Base-by-base conservation (phyloP, 2,888 invertebrate genomes). In the Corbicula japonica region DNA sequence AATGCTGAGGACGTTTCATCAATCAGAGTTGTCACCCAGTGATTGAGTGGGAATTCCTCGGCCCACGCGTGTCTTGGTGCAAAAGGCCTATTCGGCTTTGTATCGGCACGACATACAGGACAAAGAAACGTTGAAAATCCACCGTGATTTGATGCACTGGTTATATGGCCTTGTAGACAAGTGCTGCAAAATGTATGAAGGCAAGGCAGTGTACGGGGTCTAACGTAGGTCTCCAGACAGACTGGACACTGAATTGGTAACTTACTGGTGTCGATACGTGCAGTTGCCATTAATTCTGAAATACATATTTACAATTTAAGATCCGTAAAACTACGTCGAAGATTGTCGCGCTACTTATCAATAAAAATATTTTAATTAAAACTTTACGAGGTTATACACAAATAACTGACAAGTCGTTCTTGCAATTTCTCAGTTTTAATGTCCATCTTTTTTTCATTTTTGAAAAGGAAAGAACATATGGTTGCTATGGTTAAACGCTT, bases 141-240 rank as follows among this genome's bases (percentile, higher is more conserved):
- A 0, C 61, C 34, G 21, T 46, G 54, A 23, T 77, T 68, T 2
- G 63, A 38, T 5, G 63, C 56, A 26, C 74, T 72, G 21, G 46
- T 66, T 10, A 86, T 83, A 60, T 86, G 83, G n/a, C 68, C 66
- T 1, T 69, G 63, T 1, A 86, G 72, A 52, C 86, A 86, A 28
- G 52, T 56, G 10, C 75, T 65, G 62, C 86, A 86, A 63, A 86
- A 86, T 28, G 86, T 83, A 56, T 86, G 86, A 8, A 86, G 66
- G 58, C 86, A 86, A 15, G 86, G 84, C 26, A 86, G 61, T 23
- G 83, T 80, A 21, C 84, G 79, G 12, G 86, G 86, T n/a, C 71
- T 65, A 15, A 61, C 66, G 65, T 83, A 78, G 34, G 46, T 76
- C 23, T 83, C 80, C 26, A 80, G 50, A 61, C 86, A 86, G 10